Conservation (phyloP, 2,888 invertebrate genomes). For the Phyllotreta cruciferae region DNA sequence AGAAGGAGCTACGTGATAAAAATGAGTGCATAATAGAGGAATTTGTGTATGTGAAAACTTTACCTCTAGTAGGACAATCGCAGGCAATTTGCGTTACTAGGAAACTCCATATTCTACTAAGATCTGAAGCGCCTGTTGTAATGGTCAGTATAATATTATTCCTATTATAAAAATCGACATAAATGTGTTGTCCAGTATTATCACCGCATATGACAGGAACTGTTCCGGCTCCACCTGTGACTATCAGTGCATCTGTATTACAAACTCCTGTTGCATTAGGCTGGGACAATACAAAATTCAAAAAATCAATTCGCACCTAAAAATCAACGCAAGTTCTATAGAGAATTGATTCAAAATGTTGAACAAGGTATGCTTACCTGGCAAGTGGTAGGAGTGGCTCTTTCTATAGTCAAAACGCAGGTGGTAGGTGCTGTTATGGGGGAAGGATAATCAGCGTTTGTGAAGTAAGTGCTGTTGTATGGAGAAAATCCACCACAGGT, state of each 20-base stretch:
- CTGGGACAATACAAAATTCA: conserved; percentile 73
- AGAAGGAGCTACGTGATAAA: conserved; percentile 68
- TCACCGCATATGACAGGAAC: conserved; percentile 82
- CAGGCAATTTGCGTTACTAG: conserved; percentile 75
- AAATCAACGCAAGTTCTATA: conserved; percentile 43
- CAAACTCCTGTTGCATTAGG: conserved; percentile 77
- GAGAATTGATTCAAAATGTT: background rate
- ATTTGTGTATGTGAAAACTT: conserved; percentile 22
- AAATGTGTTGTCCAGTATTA: conserved; percentile 79
- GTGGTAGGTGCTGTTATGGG: conserved; percentile 72
- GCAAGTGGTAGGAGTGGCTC: conserved; percentile 71
- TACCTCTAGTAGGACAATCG: conserved; percentile 71
- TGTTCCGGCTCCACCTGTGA: conserved; percentile 71
- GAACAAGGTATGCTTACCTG: conserved; percentile 62
- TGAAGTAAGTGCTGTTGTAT: conserved; percentile 83
- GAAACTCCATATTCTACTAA: conserved; percentile 75
- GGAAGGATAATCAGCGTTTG: conserved; percentile 76
- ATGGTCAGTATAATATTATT: conserved; percentile 69
- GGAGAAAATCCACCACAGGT: conserved; percentile 71
- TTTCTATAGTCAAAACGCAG: conserved; percentile 74
- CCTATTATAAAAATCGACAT: conserved; percentile 74
- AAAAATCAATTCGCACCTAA: conserved; percentile 78
- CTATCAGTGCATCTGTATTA: conserved; percentile 70
- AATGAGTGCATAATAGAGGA: background rate
- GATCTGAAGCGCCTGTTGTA: conserved; percentile 66